Evolutionary conservation across 2,797 vertebrate genomes (phyloP).

Genomic region (Hyperoplus immaculatus): DNA sequence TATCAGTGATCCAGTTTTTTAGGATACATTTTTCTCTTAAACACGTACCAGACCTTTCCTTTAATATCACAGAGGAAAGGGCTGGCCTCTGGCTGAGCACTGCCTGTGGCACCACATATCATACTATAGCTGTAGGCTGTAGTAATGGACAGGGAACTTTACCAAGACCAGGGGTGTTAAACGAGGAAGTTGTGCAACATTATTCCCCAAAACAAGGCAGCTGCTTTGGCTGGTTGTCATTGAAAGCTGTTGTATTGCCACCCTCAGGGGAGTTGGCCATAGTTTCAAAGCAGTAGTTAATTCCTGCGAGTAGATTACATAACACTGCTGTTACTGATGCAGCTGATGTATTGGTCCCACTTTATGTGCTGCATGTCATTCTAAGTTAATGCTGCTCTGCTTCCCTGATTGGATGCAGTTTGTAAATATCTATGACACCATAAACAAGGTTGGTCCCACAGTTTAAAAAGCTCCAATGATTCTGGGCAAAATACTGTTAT

Average conservation of each 20-base stretch:
- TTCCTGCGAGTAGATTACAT: constrained; percentile 55
- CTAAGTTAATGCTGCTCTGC: constrained; percentile 20
- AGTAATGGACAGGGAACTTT: constrained; percentile 12
- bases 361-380: constrained; percentile 37
- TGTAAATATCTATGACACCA: constrained; percentile 3
- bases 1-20: constrained; percentile 26
- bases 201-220: constrained; percentile 19
- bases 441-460: neutral
- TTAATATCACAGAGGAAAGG: constrained; percentile 11
- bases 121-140: constrained; percentile 9
- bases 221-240: constrained; percentile 21
- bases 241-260: constrained; percentile 27
- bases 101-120: constrained; percentile 9
- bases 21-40: constrained; percentile 9
- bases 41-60: neutral
- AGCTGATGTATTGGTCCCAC: constrained; percentile 34
- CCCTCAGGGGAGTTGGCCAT: constrained; percentile 38
- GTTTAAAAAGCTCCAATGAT: neutral
- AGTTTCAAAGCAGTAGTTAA: constrained; percentile 45
- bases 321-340: constrained; percentile 57
- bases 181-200: constrained; percentile 6
- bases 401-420: constrained; percentile 24
- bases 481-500: neutral
- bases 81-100: neutral
- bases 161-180: constrained; percentile 19